Evolutionary conservation across 2,888 invertebrate species (phyloP), one percentile per base, ranked within the genome.

Genomic region (Phalangium opilio): DNA sequence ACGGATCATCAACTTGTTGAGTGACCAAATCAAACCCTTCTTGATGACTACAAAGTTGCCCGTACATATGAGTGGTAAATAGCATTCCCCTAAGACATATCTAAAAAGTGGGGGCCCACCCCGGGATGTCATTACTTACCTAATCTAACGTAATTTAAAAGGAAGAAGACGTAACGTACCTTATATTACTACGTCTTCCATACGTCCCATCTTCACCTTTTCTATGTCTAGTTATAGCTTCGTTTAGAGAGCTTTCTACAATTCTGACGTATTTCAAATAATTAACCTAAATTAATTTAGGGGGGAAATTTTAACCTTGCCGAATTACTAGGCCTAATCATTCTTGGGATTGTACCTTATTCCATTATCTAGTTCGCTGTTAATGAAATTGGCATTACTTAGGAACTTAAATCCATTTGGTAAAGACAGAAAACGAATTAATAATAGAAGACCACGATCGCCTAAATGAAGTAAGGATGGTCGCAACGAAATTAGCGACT

Each of bases 221-320:
- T 60, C 83, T 80, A 62, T 86, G 81, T 47, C 84, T 74, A 2
- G 89, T 87, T 57, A 95, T 67, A 33, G 84, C 81, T 62, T 87
- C 83, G 63, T 89, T 83, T 57, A 90, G 78, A 55, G 82, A 78
- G 43, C 84, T 82, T 66, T 96, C 96, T 32, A 95, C 79, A 21
- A 91, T 69, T 11, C 81, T 76, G 3, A 90, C 87, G 68, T 96
- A 96, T 58, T 84, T 70, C 45, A 59, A 43, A 46, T 51, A 51
- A 38, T 54, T 55, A 7, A 43, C 40, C 45, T 52, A 32, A 4
- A 44, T 19, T 4, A n/a, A n/a, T n/a, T n/a, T n/a, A n/a, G n/a
- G n/a, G n/a, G n/a, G n/a, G n/a, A n/a, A n/a, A n/a, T n/a, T n/a
- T n/a, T n/a, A n/a, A n/a, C n/a, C n/a, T n/a, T n/a, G n/a, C n/a